Evolutionary conservation across 2,888 invertebrate species (phyloP), one percentile per base, ranked within the genome.

Genomic region (Sisyra nigra): DNA sequence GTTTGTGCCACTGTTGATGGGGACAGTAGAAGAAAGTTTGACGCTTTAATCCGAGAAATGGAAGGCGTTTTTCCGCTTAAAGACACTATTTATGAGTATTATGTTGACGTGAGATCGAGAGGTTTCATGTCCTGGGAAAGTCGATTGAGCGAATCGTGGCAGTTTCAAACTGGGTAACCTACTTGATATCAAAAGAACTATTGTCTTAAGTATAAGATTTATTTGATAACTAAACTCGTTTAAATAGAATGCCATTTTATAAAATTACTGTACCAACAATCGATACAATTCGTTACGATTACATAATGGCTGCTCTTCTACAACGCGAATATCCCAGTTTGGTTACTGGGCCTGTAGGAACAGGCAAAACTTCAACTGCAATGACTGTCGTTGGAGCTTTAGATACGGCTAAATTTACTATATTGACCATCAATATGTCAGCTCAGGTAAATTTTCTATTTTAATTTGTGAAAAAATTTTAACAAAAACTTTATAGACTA

Each of bases 11-110:
- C 83, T 0, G 74, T 87, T 1, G 80, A 89, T 55, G 82, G 83
- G 42, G 77, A 78, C 24, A 76, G 89, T 1, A 72, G 89, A 2
- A 68, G 69, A 35, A 81, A 76, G 59, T 70, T 92, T 49, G 89
- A 89, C 63, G 71, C 69, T 48, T 87, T 78, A 66, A 71, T 87
- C 41, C 71, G 87, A 34, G 84, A 86, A 61, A 71, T 79, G 54
- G 85, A 86, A 57, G 77, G 79, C 7, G 63, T 76, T 4, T 89
- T 87, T 64, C 91, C 91, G 0, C 70, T 88, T 36, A 84, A 83
- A 55, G 89, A 88, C 56, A 86, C 86, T 0, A 74, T 91, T 7
- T 91, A 85, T 59, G 91, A 92, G 59, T 92, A 92, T 61, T 87
- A 70, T 57, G 84, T 91, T n/a, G 87, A 91, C 54, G 71, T 75